Evolutionary conservation across 1,140 invertebrate species (phyloP).

Genomic region (Sycobia sp.): DNA sequence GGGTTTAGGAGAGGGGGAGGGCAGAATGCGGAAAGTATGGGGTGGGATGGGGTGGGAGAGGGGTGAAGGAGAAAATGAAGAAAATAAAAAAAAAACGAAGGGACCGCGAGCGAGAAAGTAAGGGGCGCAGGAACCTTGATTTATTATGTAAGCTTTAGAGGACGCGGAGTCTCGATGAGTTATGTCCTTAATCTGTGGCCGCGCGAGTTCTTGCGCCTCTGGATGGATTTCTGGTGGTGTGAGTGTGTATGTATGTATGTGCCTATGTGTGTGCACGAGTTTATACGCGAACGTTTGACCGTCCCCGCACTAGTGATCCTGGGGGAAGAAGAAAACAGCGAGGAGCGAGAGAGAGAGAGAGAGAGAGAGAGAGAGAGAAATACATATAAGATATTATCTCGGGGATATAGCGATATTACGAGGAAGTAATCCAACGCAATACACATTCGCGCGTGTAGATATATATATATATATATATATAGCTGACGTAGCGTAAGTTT

Average conservation of each 20-base stretch:
- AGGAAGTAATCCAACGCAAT: slow-evolving; percentile 47
- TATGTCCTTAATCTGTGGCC: slow-evolving; percentile 32
- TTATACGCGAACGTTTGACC: not conserved
- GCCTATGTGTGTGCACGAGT: not conserved
- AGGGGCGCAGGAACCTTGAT: slow-evolving; percentile 46
- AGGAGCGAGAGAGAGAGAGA: not conserved
- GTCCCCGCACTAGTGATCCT: too few species aligned
- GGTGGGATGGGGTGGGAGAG: not conserved
- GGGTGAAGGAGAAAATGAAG: slow-evolving; percentile 14
- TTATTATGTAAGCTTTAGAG: slow-evolving; percentile 42
- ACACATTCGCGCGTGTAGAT: slow-evolving; percentile 25
- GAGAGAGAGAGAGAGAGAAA: not conserved
- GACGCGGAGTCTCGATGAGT: slow-evolving; percentile 29
- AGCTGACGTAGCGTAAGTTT: too few species aligned
- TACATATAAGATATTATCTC: slow-evolving; percentile 11
- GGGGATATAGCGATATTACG: slow-evolving; percentile 39
- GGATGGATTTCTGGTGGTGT: not conserved
- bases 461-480: too few species aligned
- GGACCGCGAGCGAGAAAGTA: slow-evolving; percentile 34
- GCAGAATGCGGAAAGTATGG: too few species aligned
- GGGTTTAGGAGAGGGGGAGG: slow-evolving; percentile 6
- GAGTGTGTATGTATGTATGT: not conserved
- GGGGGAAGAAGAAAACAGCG: too few species aligned
- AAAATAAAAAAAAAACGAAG: too few species aligned
- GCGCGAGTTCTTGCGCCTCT: slow-evolving; percentile 17